Percentiles rank a stretch among this genome's conserved stretches.
Conservation (phyloP, 2,797 vertebrate species). For the Oreortyx pictus region DNA sequence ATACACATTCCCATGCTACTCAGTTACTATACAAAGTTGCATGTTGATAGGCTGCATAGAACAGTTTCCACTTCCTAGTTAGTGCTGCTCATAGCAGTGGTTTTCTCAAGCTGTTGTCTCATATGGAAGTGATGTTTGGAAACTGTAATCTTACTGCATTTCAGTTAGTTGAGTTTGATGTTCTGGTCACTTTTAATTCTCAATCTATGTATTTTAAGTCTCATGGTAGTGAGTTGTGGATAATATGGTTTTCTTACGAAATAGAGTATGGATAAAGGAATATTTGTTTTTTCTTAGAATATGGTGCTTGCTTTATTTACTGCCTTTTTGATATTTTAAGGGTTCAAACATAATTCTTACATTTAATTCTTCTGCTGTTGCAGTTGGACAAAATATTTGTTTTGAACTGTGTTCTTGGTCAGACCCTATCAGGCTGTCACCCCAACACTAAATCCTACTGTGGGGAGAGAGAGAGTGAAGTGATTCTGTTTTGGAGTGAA, state of each 20-base stretch:
- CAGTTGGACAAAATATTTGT: neutral
- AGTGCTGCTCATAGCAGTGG: neutral
- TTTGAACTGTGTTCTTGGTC: neutral
- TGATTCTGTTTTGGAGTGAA: neutral
- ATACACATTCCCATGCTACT: neutral
- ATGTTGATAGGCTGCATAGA: neutral
- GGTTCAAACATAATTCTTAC: neutral
- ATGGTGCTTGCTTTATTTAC: neutral
- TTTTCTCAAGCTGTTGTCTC: neutral
- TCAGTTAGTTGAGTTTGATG: neutral
- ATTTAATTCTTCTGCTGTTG: neutral
- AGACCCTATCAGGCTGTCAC: neutral
- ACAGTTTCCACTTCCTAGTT: neutral
- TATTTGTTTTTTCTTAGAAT: neutral
- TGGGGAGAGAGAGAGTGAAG: neutral
- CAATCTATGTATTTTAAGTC: neutral
- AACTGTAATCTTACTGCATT: neutral
- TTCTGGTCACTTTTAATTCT: neutral
- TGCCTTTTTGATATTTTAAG: neutral
- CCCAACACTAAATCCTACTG: neutral
- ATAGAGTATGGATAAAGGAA: neutral
- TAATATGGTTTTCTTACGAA: neutral
- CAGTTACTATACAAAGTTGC: neutral
- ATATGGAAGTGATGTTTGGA: neutral
- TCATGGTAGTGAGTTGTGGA: neutral